Evolutionary conservation across 1,140 invertebrate species (phyloP), one percentile per base, ranked within the genome.

Genomic region (Zaprionus tsacasi): DNA sequence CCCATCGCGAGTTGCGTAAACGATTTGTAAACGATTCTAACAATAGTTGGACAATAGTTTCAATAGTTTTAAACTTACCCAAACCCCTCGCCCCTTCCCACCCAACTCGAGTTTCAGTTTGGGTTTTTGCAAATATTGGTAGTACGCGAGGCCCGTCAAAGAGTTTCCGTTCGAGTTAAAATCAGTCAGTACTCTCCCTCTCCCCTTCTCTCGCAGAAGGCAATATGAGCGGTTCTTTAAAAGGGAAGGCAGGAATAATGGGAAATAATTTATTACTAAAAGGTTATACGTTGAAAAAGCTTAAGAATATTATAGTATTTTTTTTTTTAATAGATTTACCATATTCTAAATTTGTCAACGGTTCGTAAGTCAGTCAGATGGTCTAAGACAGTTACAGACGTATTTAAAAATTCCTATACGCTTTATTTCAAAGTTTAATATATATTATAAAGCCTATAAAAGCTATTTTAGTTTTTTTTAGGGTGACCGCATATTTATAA

Each of bases 21-120:
- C 40, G 40, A 43, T 83, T 82, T 85, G 73, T 78, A 66, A 88
- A 56, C 78, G 79, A 70, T 87, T 88, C 85, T 90, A 88, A 88
- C 85, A 90, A 88, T 79, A 88, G 85, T 88, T 88, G 75, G 85
- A 63, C 60, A 89, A 88, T 69, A 89, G 85, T 88, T 88, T 30
- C 27, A 30, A 30, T 30, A 30, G 27, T 30, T 76, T 66, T 45
- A 2, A 2, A 36, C 36, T 10, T 38, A 38, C 50, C 12, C 12
- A 8, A 4, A 10, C 6, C 21, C 11, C n/a, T n/a, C n/a, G n/a
- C n/a, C n/a, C n/a, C n/a, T n/a, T n/a, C n/a, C n/a, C n/a, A n/a
- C n/a, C n/a, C 11, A 43, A n/a, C 40, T 33, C n/a, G 40, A 36
- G 45, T 35, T 54, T 25, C 27, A 33, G 10, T 12, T 57, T 72